Percentiles rank a stretch among this genome's conserved stretches.
These are phyloP conservation scores for Theocolax elegans DNA, from an alignment of 1,140 invertebrate species.

Conservation along the genomic window DNA sequence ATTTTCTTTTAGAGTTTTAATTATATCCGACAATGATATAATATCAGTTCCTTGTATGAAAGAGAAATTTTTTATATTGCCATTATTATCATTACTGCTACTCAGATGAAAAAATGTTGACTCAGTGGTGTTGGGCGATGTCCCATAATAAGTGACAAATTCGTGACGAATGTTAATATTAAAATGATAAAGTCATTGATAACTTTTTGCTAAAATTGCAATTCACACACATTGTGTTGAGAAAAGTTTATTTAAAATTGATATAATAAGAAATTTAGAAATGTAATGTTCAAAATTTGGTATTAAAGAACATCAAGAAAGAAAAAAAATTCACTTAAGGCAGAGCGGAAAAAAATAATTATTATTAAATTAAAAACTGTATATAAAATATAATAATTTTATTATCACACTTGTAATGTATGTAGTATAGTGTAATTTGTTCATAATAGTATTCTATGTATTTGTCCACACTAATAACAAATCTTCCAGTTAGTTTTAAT, in stretches of 20 bases:
- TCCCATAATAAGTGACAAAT: slow-evolving; percentile 14
- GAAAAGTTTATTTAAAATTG: no score
- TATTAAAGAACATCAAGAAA: no score
- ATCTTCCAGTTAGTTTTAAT: no score
- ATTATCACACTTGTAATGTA: not conserved
- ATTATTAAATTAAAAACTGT: not conserved
- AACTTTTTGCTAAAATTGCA: slow-evolving; percentile 5
- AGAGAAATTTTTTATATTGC: not conserved
- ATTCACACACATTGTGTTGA: slow-evolving; percentile 13
- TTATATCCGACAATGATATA: slow-evolving; percentile 19
- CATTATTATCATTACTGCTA: not conserved
- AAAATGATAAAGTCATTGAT: slow-evolving; percentile 11
- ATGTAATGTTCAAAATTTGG: not conserved
- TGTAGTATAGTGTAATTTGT: no score
- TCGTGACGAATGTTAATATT: slow-evolving; percentile 15
- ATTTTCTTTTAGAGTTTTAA: slow-evolving; percentile 25
- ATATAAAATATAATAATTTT: not conserved
- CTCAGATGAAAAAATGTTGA: slow-evolving; percentile 5
- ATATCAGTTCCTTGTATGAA: not conserved
- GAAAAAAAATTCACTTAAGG: no score
- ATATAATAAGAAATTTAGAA: slow-evolving; percentile 6
- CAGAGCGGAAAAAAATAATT: not conserved
- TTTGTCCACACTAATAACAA: no score
- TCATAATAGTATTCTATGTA: no score
- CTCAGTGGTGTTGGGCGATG: not conserved